Evolutionary conservation across 2,113 vertebrate species (phyloP), one percentile per base, ranked within the genome.

Genomic region (Megaptera novaeangliae): DNA sequence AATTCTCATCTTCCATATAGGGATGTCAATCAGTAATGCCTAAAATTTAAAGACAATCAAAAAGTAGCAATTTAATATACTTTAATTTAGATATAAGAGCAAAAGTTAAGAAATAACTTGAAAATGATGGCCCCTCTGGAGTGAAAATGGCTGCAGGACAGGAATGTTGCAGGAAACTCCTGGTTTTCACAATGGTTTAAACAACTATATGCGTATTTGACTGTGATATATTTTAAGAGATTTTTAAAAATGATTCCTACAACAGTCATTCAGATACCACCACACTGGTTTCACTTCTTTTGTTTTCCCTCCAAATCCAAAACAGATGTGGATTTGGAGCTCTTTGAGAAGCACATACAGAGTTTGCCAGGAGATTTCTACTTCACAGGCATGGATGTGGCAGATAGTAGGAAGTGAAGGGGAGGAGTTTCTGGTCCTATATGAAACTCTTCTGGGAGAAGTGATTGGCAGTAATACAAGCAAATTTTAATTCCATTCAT

Each of bases 1-100:
- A 91, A 66, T 84, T 78, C 31, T 78, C 46, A 25, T 95, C 41
- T 39, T 88, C 52, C 46, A 44, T 82, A 39, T 18, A 81, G 3
- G 34, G 6, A 46, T 81, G 27, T 36, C 59, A 46, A 6, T 46
- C 29, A 20, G 49, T 59, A 72, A 81, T 74, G 29, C 57, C n/a
- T 85, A 44, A 68, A 74, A 81, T 36, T 61, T 49, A 80, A 41
- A 57, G 21, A 29, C 12, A 49, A 57, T 52, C 57, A 23, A 41
- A 88, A 88, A 81, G 44, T 57, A 80, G 34, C 46, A 68, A 25
- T 34, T 15, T 77, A 52, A 52, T 52, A 52, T 52, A 17, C 49
- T 52, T 17, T 52, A 49, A 41, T 72, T 83, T 52, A 80, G 39
- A 44, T n/a, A 36, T 36, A 49, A 2, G 18, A 14, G 5, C 21